phyloP scores from a whole-genome alignment of 2,113 vertebrate genomes.

The Oenanthe melanoleuca region DNA sequence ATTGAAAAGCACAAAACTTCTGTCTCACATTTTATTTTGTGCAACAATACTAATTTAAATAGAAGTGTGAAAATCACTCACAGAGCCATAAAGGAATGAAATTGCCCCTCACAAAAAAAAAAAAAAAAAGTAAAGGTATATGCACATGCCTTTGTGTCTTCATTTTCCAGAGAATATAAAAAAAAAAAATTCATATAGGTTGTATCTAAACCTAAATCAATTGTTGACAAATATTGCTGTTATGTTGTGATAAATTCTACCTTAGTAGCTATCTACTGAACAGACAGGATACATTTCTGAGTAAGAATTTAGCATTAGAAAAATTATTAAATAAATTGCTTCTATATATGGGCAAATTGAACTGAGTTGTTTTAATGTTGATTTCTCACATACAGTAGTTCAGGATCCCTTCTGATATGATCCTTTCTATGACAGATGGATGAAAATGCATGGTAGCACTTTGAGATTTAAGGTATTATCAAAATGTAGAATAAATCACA shows the following conservation, averaged over 20 bases:
- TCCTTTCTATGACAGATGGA: neutral
- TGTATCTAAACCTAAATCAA: neutral
- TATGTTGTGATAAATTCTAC: neutral
- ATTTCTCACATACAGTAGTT: neutral
- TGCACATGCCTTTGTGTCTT: neutral
- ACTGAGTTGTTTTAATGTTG: neutral
- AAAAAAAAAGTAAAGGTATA: neutral
- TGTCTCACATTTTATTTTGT: neutral
- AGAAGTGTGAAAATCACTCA: neutral
- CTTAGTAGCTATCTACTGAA: neutral
- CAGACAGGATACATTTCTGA: neutral
- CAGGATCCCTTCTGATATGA: neutral
- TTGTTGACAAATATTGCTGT: neutral
- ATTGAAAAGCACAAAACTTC: neutral
- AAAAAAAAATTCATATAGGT: neutral
- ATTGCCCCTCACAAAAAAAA: neutral
- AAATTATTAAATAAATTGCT: neutral
- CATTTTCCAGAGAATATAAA: neutral
- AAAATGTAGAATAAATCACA: constrained; percentile 46
- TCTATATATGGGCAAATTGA: neutral
- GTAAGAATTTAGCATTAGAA: neutral
- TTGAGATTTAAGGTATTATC: constrained; percentile 60
- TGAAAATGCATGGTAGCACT: constrained; percentile 34
- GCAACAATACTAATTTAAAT: neutral
- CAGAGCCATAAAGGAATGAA: neutral